Percentiles rank a stretch among this genome's conserved stretches.
Evolutionary conservation across 2,888 invertebrate species (phyloP).

Genomic region (Stenchaetothrips biformis): DNA sequence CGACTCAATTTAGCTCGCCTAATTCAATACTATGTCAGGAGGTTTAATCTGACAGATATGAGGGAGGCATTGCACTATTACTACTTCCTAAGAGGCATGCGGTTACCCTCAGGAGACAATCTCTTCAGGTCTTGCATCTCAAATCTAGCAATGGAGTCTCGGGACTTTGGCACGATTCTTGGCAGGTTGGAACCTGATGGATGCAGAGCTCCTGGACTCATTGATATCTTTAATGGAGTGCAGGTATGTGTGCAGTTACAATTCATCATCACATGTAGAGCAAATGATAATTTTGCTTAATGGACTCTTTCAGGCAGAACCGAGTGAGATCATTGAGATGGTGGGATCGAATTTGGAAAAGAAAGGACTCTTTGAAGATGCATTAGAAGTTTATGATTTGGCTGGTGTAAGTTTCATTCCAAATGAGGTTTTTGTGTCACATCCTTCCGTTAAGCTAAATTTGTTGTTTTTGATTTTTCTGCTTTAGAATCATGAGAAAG

Average conservation of each 20-base stretch:
- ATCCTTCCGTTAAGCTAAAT: no score
- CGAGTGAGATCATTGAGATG: constrained; percentile 53
- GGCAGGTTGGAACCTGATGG: constrained; percentile 64
- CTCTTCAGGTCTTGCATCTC: constrained; percentile 81
- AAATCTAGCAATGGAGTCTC: constrained; percentile 76
- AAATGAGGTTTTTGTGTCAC: constrained; percentile 1
- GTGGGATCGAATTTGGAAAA: constrained; percentile 67
- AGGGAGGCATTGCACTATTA: constrained; percentile 89
- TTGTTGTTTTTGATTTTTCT: constrained; percentile 31
- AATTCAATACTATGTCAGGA: constrained; percentile 80
- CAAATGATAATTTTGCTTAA: neutral
- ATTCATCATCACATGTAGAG: constrained; percentile 29
- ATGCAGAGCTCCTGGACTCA: constrained; percentile 62
- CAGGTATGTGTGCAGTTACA: neutral
- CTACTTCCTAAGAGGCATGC: constrained; percentile 77
- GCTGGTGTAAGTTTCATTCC: constrained; percentile 65
- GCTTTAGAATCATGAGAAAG: constrained; percentile 75
- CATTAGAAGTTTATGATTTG: constrained; percentile 84
- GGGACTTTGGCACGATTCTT: constrained; percentile 76
- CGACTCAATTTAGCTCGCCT: constrained; percentile 84
- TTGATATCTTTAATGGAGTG: constrained; percentile 65
- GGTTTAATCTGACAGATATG: constrained; percentile 85
- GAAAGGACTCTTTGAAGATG: constrained; percentile 89
- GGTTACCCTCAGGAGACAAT: constrained; percentile 71
- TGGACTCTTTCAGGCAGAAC: constrained; percentile 42